Percentiles rank a stretch among this genome's conserved stretches.
Conservation (phyloP, 2,888 invertebrate genomes). For the Eueremaeus valkanovi region DNA sequence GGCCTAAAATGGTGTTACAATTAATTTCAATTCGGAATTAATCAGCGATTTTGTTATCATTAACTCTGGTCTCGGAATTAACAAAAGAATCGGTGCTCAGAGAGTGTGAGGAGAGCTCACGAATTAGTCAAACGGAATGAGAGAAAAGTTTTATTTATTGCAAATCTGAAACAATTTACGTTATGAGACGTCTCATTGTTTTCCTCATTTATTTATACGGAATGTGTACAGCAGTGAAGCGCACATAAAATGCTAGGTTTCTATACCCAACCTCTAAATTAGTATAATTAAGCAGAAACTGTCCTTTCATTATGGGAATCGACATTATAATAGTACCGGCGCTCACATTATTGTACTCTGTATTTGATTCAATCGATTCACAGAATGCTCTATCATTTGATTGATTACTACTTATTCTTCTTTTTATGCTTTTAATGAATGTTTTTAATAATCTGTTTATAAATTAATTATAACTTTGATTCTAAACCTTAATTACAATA, state of each 20-base stretch:
- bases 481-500: no score
- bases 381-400: neutral
- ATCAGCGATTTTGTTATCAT: constrained; percentile 6
- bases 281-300: constrained; percentile 7
- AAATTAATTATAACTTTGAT: no score
- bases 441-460: no score
- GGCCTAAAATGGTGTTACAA: neutral
- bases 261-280: neutral
- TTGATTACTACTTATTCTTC: neutral
- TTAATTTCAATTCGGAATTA: neutral
- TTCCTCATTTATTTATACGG: neutral
- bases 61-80: neutral
- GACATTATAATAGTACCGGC: neutral
- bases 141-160: neutral
- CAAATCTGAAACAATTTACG: constrained; percentile 3
- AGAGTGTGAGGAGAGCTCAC: neutral
- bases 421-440: neutral
- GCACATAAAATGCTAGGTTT: neutral
- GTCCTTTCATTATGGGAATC: neutral
- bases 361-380: neutral
- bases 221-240: neutral
- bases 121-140: no score
- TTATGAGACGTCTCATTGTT: neutral
- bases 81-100: neutral
- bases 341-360: neutral